These are phyloP conservation scores for Phoenicopterus ruber DNA, from an alignment of 2,113 vertebrate species.

Conservation along the genomic window DNA sequence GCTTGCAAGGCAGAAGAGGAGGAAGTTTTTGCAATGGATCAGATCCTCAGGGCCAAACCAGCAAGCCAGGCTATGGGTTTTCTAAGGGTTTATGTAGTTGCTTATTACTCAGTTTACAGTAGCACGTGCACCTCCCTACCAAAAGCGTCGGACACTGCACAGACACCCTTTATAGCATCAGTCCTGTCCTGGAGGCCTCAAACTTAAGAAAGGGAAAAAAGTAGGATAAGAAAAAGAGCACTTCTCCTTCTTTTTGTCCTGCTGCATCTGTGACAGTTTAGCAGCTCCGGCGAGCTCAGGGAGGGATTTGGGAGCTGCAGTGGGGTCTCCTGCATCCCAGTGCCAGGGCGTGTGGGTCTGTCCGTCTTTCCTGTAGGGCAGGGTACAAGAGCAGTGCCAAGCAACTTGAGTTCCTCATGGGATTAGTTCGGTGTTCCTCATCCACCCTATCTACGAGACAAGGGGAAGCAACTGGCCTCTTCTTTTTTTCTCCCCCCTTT, in stretches of 20 bases:
- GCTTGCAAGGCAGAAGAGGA: neutral
- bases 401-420: neutral
- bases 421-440: neutral
- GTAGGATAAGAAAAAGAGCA: neutral
- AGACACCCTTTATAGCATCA: neutral
- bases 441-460: neutral
- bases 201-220: neutral
- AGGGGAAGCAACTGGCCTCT: conserved; percentile 5
- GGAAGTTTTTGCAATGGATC: neutral
- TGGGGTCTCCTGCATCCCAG: fast-evolving
- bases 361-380: neutral
- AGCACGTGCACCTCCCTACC: neutral
- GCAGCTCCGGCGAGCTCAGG: neutral
- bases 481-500: neutral
- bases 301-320: neutral
- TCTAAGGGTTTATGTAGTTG: neutral
- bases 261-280: neutral
- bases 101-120: neutral
- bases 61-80: neutral
- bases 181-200: neutral
- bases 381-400: neutral
- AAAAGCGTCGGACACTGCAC: fast-evolving
- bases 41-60: neutral
- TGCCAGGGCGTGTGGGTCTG: fast-evolving
- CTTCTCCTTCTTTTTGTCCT: neutral